Conservation (phyloP, 2,888 invertebrate species). For the Caenorhabditis wallacei region DNA sequence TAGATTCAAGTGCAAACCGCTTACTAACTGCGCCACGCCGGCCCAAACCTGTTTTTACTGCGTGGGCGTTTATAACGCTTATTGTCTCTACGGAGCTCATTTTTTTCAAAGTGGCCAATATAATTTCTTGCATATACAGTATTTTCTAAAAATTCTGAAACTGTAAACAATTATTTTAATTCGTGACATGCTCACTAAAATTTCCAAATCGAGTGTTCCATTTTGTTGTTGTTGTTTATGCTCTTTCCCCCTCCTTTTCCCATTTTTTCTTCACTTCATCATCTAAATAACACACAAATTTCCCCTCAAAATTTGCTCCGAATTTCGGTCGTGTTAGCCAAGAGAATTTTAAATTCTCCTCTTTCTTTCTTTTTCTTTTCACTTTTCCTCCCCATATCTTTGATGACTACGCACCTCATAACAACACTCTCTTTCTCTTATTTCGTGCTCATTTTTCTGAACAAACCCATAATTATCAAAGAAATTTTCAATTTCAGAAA, state of each 20-base stretch:
- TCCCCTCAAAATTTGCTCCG: constrained; percentile 16
- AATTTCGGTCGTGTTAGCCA: constrained; percentile 27
- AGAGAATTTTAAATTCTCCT: constrained; percentile 51
- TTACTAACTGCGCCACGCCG: too few relatives aligned
- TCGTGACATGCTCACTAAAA: constrained; percentile 15
- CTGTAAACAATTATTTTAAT: constrained; percentile 10
- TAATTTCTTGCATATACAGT: too few relatives aligned
- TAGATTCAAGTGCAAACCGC: too few relatives aligned
- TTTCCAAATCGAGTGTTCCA: background rate
- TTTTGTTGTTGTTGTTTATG: constrained; percentile 29
- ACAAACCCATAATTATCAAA: background rate
- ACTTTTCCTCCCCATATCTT: background rate
- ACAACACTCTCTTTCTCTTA: constrained; percentile 9
- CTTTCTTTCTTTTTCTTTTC: background rate
- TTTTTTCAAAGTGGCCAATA: too few relatives aligned
- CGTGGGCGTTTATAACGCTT: too few relatives aligned
- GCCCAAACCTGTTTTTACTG: too few relatives aligned
- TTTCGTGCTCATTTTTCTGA: constrained; percentile 30
- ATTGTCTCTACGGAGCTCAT: too few relatives aligned
- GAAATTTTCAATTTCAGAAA: background rate
- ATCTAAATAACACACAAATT: constrained; percentile 39
- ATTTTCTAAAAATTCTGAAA: background rate
- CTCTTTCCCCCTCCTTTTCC: background rate
- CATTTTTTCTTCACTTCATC: constrained; percentile 5
- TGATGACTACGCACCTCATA: constrained; percentile 28